Evolutionary conservation across 2,797 vertebrate genomes (phyloP), one percentile per base, ranked within the genome.

Genomic region (Sebastes aleutianus): DNA sequence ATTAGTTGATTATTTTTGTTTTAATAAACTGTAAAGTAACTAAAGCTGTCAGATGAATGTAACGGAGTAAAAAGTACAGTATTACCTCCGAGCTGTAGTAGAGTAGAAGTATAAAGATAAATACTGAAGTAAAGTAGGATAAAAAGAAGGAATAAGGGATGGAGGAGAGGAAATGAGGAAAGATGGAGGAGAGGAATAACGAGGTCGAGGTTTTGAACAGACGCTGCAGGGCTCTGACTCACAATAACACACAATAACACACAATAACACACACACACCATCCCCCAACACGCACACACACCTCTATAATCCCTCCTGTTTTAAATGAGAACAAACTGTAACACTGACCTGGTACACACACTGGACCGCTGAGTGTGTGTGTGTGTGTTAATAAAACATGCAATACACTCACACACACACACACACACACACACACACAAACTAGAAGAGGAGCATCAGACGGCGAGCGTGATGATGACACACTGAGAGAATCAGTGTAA

Each of bases 141-240:
- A 43, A 43, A 43, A 16, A 43, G 39, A 43, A 47, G 43, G 43
- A 47, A 18, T 18, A 47, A 18, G 43, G 43, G 16, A 47, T 47
- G 16, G 16, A 47, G 43, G 16, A 53, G 50, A 53, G 20, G 20
- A 53, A 53, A 53, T 53, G 20, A 53, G 50, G 50, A n/a, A 53
- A 53, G 20, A 53, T 53, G 50, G 50, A 53, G 20, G 50, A 53
- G 50, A 53, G 50, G 43, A 53, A 53, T 53, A 90, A 87, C 3
- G 70, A 91, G 86, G 87, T 80, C 75, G 85, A 74, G 67, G 73
- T 53, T 85, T 75, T 27, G 70, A 85, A 85, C 84, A 84, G 84
- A 87, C 64, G 90, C 90, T 87, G 85, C 50, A 53, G 50, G 50
- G 50, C 50, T 53, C 50, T 53, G 50, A 53, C 18, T 53, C 50